phyloP scores from a whole-genome alignment of 2,113 vertebrate species.

The Megaceryle torquata region DNA sequence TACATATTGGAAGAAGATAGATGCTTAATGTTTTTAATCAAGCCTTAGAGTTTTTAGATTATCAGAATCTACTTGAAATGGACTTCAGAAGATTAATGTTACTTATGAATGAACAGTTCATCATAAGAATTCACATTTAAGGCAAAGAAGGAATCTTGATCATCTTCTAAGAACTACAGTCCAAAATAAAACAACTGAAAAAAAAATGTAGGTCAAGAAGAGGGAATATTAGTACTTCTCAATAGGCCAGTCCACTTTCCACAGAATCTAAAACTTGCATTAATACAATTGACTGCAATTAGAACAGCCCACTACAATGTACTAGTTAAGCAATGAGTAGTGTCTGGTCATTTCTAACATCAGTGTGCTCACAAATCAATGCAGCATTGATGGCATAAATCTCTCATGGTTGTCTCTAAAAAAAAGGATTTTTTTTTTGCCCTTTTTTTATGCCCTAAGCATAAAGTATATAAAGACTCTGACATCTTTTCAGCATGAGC shows the following conservation, averaged over 20 bases:
- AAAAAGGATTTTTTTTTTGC: not conserved
- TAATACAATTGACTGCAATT: not conserved
- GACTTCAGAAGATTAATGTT: not conserved
- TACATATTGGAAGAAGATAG: not conserved
- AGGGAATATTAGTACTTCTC: not conserved
- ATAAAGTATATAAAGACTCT: not conserved
- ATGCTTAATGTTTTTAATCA: not conserved
- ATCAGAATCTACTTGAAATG: not conserved
- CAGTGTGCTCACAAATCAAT: not conserved
- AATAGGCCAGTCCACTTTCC: not conserved
- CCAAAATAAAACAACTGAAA: not conserved
- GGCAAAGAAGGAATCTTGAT: not conserved
- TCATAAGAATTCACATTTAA: not conserved
- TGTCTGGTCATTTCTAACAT: not conserved
- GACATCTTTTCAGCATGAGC: not conserved
- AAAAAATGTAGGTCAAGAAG: not conserved
- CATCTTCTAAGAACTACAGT: not conserved
- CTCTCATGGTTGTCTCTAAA: not conserved
- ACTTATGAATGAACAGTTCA: not conserved
- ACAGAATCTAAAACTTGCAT: not conserved
- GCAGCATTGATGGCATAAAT: not conserved
- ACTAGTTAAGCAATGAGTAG: not conserved
- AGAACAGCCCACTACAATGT: not conserved
- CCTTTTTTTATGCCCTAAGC: too few relatives aligned
- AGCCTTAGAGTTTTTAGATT: not conserved